Percentiles rank a stretch among this genome's conserved stretches.
Conservation (phyloP, 2,113 vertebrate species). For the Electrona antarctica region DNA sequence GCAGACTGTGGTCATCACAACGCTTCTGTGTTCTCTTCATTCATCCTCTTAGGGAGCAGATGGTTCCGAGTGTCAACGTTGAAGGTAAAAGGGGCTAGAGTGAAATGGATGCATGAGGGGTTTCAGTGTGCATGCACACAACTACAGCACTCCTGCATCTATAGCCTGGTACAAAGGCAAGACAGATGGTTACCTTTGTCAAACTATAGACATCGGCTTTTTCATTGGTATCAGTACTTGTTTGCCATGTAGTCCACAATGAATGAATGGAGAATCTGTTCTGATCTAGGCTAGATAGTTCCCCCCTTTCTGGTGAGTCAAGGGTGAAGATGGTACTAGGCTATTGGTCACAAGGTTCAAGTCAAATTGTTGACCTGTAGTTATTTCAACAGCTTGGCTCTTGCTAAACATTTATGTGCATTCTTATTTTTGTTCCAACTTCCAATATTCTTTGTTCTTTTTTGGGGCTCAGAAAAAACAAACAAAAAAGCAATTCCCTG, state of each 20-base stretch:
- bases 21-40: too few species aligned
- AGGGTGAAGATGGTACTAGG: background rate
- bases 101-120: conserved; percentile 8
- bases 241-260: too few species aligned
- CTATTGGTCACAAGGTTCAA: background rate
- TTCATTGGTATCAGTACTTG: too few species aligned
- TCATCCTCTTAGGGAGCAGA: too few species aligned
- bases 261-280: too few species aligned
- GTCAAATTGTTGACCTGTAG: background rate
- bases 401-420: conserved; percentile 9
- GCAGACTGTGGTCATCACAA: too few species aligned
- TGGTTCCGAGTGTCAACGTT: too few species aligned
- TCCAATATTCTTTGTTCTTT: conserved; percentile 21
- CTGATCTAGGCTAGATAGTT: too few species aligned
- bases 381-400: conserved; percentile 22
- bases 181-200: background rate
- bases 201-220: too few species aligned
- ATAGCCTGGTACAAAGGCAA: background rate
- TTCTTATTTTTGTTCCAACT: conserved; percentile 31
- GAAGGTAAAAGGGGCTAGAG: background rate
- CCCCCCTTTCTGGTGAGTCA: too few species aligned
- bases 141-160: background rate
- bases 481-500: conserved; percentile 24
- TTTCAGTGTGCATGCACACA: background rate
- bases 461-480: background rate